A percentile compares a stretch with the other conserved stretches of the same genome.
Evolutionary conservation across 2,888 invertebrate genomes (phyloP).

Genomic region (Caradrina clavipalpis): DNA sequence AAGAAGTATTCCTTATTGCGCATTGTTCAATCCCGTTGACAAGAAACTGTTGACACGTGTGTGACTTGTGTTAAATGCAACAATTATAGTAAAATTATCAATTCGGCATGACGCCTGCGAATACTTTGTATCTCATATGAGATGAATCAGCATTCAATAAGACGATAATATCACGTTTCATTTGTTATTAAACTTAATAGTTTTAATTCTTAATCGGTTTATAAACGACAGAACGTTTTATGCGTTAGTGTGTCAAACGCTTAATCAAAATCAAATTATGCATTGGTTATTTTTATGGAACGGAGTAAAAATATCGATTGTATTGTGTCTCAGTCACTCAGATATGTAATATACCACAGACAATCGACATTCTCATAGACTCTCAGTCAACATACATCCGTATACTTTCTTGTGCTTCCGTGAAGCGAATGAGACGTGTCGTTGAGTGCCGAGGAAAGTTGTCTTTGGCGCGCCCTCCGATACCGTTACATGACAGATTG

Average conservation of each 20-base stretch:
- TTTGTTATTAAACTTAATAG: constrained; percentile 13
- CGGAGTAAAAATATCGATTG: constrained; percentile 8
- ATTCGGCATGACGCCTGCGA: constrained; percentile 1
- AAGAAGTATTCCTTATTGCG: constrained; percentile 51
- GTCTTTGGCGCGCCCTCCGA: constrained; percentile 75
- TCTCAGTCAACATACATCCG: constrained; percentile 53
- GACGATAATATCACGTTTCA: constrained; percentile 8
- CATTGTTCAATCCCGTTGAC: constrained; percentile 49
- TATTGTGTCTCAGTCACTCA: constrained; percentile 22
- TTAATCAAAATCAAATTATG: constrained; percentile 42
- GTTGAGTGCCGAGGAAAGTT: constrained; percentile 76
- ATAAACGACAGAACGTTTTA: constrained; percentile 13
- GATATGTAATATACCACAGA: constrained; percentile 47
- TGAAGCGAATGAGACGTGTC: constrained; percentile 69
- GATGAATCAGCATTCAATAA: constrained; percentile 18
- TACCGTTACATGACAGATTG: constrained; percentile 72
- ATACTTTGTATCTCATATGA: constrained; percentile 6
- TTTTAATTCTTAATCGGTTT: constrained; percentile 33
- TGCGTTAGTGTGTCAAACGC: constrained; percentile 32
- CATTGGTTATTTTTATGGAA: constrained; percentile 1
- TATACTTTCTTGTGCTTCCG: constrained; percentile 73
- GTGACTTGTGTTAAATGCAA: constrained; percentile 51
- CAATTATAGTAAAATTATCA: constrained; percentile 10
- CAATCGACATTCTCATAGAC: constrained; percentile 67
- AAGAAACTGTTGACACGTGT: constrained; percentile 72